phyloP scores from a whole-genome alignment of 2,888 invertebrate genomes.

The Willowsia nigromaculata region DNA sequence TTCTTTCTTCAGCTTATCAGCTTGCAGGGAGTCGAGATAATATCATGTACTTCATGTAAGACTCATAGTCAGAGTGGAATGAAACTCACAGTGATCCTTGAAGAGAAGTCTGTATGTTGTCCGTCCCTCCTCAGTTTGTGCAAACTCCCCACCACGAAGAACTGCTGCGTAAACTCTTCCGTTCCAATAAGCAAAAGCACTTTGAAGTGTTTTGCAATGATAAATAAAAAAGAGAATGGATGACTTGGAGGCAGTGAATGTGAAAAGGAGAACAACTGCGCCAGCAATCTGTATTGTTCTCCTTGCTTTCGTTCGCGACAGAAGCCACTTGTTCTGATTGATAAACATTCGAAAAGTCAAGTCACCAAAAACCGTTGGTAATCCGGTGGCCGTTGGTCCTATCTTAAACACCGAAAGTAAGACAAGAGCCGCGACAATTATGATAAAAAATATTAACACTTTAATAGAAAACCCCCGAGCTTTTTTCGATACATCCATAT shows the following conservation, averaged over 20 bases:
- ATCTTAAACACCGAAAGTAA: conserved; percentile 38
- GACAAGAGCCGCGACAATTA: not conserved
- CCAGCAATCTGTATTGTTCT: conserved; percentile 20
- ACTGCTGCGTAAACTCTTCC: conserved; percentile 68
- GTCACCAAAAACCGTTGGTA: conserved; percentile 58
- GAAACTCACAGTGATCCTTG: conserved; percentile 64
- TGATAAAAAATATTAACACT: conserved; percentile 6
- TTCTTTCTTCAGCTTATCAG: not conserved
- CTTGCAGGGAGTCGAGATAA: too few relatives aligned
- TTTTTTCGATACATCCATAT: conserved; percentile 67
- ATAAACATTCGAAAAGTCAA: conserved; percentile 58
- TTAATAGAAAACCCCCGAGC: not conserved
- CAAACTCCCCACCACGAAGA: conserved; percentile 57
- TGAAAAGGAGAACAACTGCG: conserved; percentile 35
- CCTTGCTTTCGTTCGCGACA: not conserved
- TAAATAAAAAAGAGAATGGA: conserved; percentile 68
- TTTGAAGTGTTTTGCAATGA: conserved; percentile 62
- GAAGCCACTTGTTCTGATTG: not conserved
- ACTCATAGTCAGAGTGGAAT: not conserved
- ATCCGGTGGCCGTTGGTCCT: conserved; percentile 31
- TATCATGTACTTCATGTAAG: not conserved
- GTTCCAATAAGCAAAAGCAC: conserved; percentile 73
- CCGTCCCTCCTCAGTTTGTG: conserved; percentile 61
- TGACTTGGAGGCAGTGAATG: conserved; percentile 59
- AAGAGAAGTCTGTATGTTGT: conserved; percentile 54